phyloP scores from a whole-genome alignment of 2,797 vertebrate species.

The Hypotaenidia okinawae region DNA sequence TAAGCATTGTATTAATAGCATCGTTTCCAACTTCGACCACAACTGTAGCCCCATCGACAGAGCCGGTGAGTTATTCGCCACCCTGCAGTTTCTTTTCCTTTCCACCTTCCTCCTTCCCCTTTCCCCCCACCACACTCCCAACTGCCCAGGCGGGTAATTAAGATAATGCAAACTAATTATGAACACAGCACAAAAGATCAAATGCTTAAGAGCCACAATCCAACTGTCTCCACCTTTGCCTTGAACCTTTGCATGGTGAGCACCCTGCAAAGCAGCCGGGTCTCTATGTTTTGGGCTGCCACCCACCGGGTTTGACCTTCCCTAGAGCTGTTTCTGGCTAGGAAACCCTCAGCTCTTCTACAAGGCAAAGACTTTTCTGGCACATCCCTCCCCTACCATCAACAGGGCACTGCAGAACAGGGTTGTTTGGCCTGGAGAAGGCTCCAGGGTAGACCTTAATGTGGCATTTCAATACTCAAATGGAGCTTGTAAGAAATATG shows the following conservation, averaged over 20 bases:
- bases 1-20: slow-evolving; percentile 73
- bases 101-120: neutral
- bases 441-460: neutral
- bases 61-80: neutral
- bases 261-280: neutral
- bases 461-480: too few relatives aligned
- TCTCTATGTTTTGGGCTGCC: neutral
- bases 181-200: slow-evolving; percentile 51
- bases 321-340: neutral
- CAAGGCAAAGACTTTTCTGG: fast-evolving
- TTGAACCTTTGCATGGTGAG: neutral
- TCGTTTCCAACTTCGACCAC: slow-evolving; percentile 44
- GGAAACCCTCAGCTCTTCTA: neutral
- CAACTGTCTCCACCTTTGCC: neutral
- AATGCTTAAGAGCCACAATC: neutral
- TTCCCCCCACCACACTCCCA: fast-evolving
- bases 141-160: slow-evolving; percentile 56
- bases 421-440: neutral
- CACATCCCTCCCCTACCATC: neutral
- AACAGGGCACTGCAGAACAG: too few relatives aligned
- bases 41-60: neutral
- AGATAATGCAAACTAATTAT: slow-evolving; percentile 70
- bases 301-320: neutral
- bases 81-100: neutral
- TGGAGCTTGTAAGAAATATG: too few relatives aligned